Evolutionary conservation across 2,113 vertebrate genomes (phyloP).

Genomic region (Herpetotheres cachinnans): DNA sequence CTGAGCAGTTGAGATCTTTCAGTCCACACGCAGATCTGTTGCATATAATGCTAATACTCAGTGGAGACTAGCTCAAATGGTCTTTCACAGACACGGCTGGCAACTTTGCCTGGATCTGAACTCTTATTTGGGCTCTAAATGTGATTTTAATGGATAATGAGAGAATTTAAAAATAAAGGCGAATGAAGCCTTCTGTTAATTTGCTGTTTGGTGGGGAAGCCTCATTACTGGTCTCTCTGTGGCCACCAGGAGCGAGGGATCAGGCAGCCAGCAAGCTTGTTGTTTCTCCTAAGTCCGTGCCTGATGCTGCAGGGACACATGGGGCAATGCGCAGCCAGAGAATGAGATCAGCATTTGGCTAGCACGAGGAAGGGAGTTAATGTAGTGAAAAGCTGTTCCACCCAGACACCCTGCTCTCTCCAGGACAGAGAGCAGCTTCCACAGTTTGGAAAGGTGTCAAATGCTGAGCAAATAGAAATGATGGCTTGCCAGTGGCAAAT

Average conservation of each 20-base stretch:
- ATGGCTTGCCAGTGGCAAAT: neutral
- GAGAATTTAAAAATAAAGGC: neutral
- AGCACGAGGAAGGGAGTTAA: neutral
- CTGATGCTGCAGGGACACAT: neutral
- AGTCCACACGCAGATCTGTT: neutral
- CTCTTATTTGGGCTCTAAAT: neutral
- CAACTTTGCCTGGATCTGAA: neutral
- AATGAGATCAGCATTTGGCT: conserved; percentile 38
- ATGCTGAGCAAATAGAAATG: neutral
- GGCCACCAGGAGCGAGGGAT: neutral
- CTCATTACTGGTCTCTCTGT: neutral
- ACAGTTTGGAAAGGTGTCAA: conserved; percentile 17
- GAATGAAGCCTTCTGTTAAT: neutral
- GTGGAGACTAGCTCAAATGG: neutral
- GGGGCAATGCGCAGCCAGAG: neutral
- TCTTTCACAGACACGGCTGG: neutral
- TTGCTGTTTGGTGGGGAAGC: neutral
- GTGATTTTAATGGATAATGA: conserved; percentile 13
- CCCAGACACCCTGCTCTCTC: neutral
- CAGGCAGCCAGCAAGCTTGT: neutral
- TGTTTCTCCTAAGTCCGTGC: neutral
- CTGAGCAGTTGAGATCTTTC: neutral
- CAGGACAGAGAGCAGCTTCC: neutral
- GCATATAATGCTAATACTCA: neutral
- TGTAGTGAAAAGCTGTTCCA: conserved; percentile 2